Evolutionary conservation across 2,113 vertebrate genomes (phyloP), one percentile per base, ranked within the genome.

Genomic region (Eubucco bourcierii): DNA sequence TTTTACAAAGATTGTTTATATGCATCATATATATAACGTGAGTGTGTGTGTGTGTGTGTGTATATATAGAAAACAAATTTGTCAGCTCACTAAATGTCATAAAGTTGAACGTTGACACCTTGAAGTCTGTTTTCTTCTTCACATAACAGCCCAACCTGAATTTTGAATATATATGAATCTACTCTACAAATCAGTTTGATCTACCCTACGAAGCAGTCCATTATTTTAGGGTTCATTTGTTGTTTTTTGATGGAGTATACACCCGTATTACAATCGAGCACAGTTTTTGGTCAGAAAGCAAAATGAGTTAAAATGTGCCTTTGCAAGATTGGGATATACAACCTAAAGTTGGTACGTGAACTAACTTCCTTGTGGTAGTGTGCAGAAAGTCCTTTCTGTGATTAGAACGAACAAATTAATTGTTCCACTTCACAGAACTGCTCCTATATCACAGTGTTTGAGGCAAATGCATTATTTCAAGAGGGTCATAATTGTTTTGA

Each of bases 1-100:
- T 72, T 96, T 93, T 95, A 98, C 97, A 98, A 97, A 98, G 90
- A 91, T 84, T 90, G 92, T 95, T 91, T 95, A 90, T 95, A 88
- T 88, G 93, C 90, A 85, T 94, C 87, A 95, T 95, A 96, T 95
- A 94, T 93, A 87, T 87, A 79, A n/a, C n/a, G n/a, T n/a, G n/a
- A n/a, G n/a, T 96, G 86, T 94, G 82, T 87, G 34, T 25, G n/a
- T 70, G 46, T 46, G 44, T 79, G 76, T 95, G 87, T 78, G 97
- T 72, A 97, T 97, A 95, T 90, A 95, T 90, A 90, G 92, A 92
- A 95, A 96, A 86, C 84, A 87, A 95, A 72, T 34, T 93, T 66
- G 88, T 91, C 95, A 96, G 88, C 93, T 97, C 90, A 91, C 88
- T 94, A 86, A 65, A 95, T 95, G 87, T 84, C 87, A 58, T 94